Base-by-base conservation (phyloP, 2,113 vertebrate genomes). In the Rostratula benghalensis region DNA sequence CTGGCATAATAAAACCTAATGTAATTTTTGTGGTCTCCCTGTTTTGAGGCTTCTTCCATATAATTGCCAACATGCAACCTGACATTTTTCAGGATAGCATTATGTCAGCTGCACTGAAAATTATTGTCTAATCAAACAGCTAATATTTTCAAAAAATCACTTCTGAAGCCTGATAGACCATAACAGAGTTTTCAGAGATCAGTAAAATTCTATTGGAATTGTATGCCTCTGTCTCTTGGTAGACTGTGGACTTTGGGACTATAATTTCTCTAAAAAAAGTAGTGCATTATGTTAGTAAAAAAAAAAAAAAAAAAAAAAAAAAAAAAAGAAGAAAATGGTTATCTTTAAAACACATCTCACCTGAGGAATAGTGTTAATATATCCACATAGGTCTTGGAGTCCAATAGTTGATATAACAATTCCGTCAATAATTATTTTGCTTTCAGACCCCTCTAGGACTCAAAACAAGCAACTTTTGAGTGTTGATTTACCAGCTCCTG, bases 331-430 rank as follows among this genome's bases (percentile, higher is more conserved):
- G n/a, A n/a, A n/a, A n/a, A n/a, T n/a, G n/a, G n/a, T n/a, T n/a
- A n/a, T n/a, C n/a, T n/a, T n/a, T n/a, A 54, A 70, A 85, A 10
- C 37, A 46, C 5, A 13, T 54, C 82, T 93, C 81, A 98, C 97
- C 96, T 98, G 96, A 67, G 98, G 97, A 91, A 98, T 98, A 83
- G 97, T 94, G 46, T 98, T 98, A 70, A 98, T 95, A 86, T 94
- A 96, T 69, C 96, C 82, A 57, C 76, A 48, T 61, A 98, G 90
- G 78, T 98, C 97, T 69, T 97, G 97, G 41, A 98, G 96, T 73
- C 97, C 97, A 78, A 97, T 77, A 65, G 93, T 93, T 64, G 95
- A 94, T 86, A 97, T 96, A 71, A 98, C 97, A 69, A 98, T 94
- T 60, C 94, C 95, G 90, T 98, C 96, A 10, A 97, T 97, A 65